These are phyloP conservation scores for Nyctibius bracteatus DNA, from an alignment of 2,113 vertebrate genomes.

Conservation along the genomic window DNA sequence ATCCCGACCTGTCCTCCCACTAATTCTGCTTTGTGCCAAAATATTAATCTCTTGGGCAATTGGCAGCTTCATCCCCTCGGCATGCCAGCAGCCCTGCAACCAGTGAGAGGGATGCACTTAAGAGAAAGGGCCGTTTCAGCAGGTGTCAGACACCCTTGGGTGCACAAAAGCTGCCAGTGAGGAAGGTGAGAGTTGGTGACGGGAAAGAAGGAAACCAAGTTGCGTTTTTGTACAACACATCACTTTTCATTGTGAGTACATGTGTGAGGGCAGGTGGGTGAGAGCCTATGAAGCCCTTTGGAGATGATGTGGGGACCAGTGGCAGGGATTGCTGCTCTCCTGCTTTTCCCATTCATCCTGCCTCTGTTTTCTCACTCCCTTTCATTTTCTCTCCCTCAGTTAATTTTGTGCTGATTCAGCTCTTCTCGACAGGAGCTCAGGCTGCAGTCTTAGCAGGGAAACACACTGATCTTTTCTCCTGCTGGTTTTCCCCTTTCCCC, in stretches of 20 bases:
- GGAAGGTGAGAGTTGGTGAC: background rate
- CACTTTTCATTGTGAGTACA: background rate
- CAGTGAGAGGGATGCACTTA: fast-evolving
- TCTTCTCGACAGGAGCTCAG: background rate
- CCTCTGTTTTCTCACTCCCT: background rate
- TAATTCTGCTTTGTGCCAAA: background rate
- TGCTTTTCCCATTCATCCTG: background rate
- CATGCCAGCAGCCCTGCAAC: background rate
- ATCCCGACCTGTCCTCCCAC: background rate
- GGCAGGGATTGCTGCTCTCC: background rate
- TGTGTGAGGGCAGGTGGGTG: fast-evolving
- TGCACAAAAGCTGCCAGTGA: background rate
- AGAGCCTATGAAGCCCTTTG: background rate
- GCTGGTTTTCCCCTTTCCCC: background rate
- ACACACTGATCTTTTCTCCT: background rate
- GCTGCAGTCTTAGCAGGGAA: background rate
- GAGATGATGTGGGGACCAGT: background rate
- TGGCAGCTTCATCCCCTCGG: background rate
- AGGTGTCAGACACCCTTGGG: background rate
- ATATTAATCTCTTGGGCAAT: background rate
- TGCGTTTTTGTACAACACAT: background rate
- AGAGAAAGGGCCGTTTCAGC: background rate
- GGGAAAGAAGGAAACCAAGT: background rate
- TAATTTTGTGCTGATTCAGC: background rate
- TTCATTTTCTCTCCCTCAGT: background rate